Evolutionary conservation across 2,888 invertebrate species (phyloP).

Genomic region (Acleris literana): DNA sequence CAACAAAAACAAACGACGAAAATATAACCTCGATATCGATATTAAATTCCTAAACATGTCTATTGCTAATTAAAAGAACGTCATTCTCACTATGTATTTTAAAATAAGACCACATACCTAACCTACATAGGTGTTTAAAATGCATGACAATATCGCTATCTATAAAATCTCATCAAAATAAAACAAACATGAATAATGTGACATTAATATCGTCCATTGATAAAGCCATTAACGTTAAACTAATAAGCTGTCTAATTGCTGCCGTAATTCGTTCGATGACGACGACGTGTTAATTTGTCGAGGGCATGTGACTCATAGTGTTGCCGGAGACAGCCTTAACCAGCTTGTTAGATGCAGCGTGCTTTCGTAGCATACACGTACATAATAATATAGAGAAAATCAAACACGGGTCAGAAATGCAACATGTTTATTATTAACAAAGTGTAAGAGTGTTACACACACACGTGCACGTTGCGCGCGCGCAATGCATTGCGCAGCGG

Average conservation of each 20-base stretch:
- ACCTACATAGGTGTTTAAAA: slow-evolving; percentile 54
- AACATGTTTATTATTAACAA: slow-evolving; percentile 32
- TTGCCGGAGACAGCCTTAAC: slow-evolving; percentile 67
- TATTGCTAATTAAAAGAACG: slow-evolving; percentile 63
- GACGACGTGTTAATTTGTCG: slow-evolving; percentile 45
- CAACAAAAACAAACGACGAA: slow-evolving; percentile 79
- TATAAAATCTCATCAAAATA: slow-evolving; percentile 37
- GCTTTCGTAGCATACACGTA: not conserved
- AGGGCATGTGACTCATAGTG: slow-evolving; percentile 40
- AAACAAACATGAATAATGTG: slow-evolving; percentile 41
- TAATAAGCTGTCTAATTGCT: slow-evolving; percentile 69
- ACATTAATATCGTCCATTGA: slow-evolving; percentile 50
- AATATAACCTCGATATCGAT: not conserved
- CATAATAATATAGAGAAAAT: slow-evolving; percentile 10
- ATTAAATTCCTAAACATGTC: slow-evolving; percentile 2
- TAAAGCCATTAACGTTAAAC: slow-evolving; percentile 56
- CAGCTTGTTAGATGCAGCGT: slow-evolving; percentile 14
- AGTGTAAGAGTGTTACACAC: slow-evolving; percentile 13
- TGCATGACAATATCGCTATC: slow-evolving; percentile 55
- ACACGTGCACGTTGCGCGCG: slow-evolving; percentile 1
- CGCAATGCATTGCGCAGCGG: slow-evolving; percentile 31
- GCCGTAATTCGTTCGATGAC: slow-evolving; percentile 56
- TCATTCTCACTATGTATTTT: slow-evolving; percentile 76
- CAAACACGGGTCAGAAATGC: slow-evolving; percentile 29
- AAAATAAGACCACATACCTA: slow-evolving; percentile 44